Base-by-base conservation (phyloP, 2,888 invertebrate genomes). In the Melieria picta region DNA sequence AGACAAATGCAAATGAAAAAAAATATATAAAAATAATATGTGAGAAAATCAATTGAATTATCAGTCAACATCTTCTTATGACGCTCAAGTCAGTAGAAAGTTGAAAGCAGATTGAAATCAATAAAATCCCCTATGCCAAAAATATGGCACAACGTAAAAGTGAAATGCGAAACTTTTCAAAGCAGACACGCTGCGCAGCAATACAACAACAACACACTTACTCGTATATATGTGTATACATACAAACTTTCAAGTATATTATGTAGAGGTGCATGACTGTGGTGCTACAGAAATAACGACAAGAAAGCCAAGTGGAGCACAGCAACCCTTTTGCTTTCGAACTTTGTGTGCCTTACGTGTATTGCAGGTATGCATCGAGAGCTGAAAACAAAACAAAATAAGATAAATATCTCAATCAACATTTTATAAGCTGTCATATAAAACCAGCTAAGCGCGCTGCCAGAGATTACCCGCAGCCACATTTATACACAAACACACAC, bases 361-460 rank as follows among this genome's bases (percentile, higher is more conserved):
- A 52, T 6, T 58, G 42, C 42, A 48, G n/a, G 13, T 6, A 48
- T 45, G 46, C 11, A 66, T 30, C 10, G n/a, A 56, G 10, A 62
- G 50, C 46, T 57, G 48, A 62, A 61, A 62, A 62, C 56, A 62
- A 56, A 62, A 55, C 62, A 55, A 63, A 30, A 67, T 65, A 57
- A 72, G 72, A 69, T 63, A 72, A 69, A 72, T 69, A 61, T 66
- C 69, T 72, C 72, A 72, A 65, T 72, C 62, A 72, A 69, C 62
- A 61, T 45, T 62, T 71, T 72, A 72, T 72, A 69, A 72, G 72
- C 69, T 72, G 65, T 72, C 68, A 62, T 69, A 63, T 57, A 63
- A 69, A 72, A 65, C 69, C 66, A 48, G 47, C 56, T 61, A 66
- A 65, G 50, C 52, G 16, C 71, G 7, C 46, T 46, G 42, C 7